phyloP scores from a whole-genome alignment of 1,140 invertebrate genomes.

The Luehdorfia chinensis region DNA sequence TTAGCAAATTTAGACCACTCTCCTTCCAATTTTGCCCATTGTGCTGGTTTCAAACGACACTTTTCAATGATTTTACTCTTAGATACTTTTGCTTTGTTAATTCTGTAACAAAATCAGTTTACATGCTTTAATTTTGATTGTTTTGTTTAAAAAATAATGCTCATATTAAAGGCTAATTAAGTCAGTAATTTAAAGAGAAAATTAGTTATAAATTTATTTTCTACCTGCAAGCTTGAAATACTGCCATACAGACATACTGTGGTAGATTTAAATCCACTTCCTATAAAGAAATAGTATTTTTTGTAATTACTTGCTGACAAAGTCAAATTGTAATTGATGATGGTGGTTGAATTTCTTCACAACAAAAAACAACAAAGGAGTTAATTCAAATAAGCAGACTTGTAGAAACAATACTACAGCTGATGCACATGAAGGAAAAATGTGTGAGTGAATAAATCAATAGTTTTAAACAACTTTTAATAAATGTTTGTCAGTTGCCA shows the following conservation, averaged over 20 bases:
- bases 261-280: slow-evolving; percentile 56
- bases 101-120: slow-evolving; percentile 34
- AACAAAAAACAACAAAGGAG: no score
- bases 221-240: slow-evolving; percentile 63
- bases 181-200: no score
- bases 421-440: no score
- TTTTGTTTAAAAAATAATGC: background rate
- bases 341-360: no score
- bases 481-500: no score
- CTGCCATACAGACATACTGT: slow-evolving; percentile 68
- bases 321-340: no score
- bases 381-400: no score
- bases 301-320: no score
- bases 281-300: slow-evolving; percentile 46
- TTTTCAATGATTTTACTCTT: slow-evolving; percentile 61
- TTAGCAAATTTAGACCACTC: slow-evolving; percentile 63
- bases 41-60: slow-evolving; percentile 49
- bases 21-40: slow-evolving; percentile 55
- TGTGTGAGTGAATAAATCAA: no score
- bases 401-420: no score
- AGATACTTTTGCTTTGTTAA: slow-evolving; percentile 57
- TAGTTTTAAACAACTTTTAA: no score
- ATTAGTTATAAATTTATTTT: background rate
- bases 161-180: no score
- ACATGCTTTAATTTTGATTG: background rate